Evolutionary conservation across 2,797 vertebrate species (phyloP).

Genomic region (Sphenopsis melanotis): DNA sequence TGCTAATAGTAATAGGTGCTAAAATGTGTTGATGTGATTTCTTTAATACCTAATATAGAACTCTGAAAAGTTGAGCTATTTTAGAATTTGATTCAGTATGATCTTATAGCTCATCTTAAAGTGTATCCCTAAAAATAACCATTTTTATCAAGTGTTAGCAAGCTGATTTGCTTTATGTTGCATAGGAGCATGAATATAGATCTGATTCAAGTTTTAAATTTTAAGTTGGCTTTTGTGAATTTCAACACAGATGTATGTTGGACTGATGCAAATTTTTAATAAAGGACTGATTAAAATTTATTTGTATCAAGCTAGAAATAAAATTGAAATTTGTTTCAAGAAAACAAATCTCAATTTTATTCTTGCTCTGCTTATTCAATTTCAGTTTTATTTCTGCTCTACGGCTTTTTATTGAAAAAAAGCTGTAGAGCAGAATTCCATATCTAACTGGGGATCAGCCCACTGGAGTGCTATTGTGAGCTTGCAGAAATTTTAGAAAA

Average conservation of each 20-base stretch:
- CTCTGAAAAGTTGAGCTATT: not conserved
- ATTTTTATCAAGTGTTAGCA: not conserved
- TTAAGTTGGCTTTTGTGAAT: not conserved
- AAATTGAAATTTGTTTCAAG: not conserved
- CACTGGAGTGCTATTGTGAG: not conserved
- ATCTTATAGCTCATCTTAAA: not conserved
- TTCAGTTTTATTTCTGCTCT: no score
- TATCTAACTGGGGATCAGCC: not conserved
- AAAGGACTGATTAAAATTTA: not conserved
- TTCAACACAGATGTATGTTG: not conserved
- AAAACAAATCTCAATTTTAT: not conserved
- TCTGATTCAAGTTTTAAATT: not conserved
- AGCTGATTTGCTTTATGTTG: not conserved
- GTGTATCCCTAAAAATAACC: not conserved
- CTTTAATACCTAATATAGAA: not conserved
- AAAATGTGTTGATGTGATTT: not conserved
- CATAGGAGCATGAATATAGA: not conserved
- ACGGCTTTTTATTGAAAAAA: not conserved
- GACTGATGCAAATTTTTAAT: not conserved
- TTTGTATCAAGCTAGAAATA: not conserved
- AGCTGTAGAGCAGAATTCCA: not conserved
- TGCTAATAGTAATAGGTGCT: not conserved
- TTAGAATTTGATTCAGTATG: not conserved
- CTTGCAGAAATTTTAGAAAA: not conserved
- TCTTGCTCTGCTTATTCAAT: no score